Conservation (phyloP, 2,113 vertebrate species). For the Chascanopsetta lugubris region DNA sequence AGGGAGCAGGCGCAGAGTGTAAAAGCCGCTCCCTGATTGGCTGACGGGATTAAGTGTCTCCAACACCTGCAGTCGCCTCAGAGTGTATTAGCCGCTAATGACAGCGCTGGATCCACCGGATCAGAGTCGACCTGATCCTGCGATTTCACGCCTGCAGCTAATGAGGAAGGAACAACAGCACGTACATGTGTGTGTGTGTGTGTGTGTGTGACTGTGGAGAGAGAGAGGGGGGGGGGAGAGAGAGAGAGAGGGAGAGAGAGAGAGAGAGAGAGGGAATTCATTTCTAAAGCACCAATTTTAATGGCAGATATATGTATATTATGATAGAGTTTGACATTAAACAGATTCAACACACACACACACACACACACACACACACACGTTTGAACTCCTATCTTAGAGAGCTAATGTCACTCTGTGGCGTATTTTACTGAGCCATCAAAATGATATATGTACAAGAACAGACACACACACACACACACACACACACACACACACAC, state of each 20-base stretch:
- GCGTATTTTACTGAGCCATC: too few species aligned
- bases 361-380: slow-evolving; percentile 7
- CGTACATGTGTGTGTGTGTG: too few species aligned
- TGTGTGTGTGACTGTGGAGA: slow-evolving; percentile 7
- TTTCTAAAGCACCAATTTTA: slow-evolving; percentile 8
- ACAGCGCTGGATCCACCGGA: slow-evolving; percentile 26
- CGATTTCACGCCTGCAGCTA: not conserved
- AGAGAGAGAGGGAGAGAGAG: slow-evolving; percentile 13
- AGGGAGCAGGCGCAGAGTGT: slow-evolving; percentile 28
- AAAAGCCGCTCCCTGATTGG: slow-evolving; percentile 55
- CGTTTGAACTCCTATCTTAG: too few species aligned
- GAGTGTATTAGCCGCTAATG: slow-evolving; percentile 40
- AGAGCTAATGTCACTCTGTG: too few species aligned
- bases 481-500: slow-evolving; percentile 2
- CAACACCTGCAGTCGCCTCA: slow-evolving; percentile 33
- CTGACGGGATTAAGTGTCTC: slow-evolving; percentile 51
- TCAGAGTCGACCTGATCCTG: too few species aligned
- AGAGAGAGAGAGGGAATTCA: not conserved
- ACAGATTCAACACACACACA: slow-evolving; percentile 4
- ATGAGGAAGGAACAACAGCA: not conserved
- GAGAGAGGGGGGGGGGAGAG: not conserved
- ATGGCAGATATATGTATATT: slow-evolving; percentile 13
- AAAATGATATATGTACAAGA: too few species aligned
- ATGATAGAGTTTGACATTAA: slow-evolving; percentile 10
- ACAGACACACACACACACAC: slow-evolving; percentile 6